Percentiles rank a stretch among this genome's conserved stretches.
phyloP scores from a whole-genome alignment of 37 sponge, comb jelly and placozoan genomes.

The Aplysina aerophoba region DNA sequence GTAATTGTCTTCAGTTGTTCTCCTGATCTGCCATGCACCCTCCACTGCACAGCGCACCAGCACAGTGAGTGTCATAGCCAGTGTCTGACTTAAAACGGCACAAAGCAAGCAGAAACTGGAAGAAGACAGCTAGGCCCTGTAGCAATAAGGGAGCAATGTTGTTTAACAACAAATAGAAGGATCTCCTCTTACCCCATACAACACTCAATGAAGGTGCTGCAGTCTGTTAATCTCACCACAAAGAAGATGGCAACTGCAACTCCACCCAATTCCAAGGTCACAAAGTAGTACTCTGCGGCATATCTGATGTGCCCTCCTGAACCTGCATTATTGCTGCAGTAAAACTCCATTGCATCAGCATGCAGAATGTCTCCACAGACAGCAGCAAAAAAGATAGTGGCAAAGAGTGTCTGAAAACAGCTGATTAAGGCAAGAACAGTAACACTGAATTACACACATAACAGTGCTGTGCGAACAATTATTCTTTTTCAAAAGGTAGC shows the following conservation, averaged over 20 bases:
- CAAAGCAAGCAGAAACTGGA: constrained; percentile 29
- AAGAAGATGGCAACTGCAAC: neutral
- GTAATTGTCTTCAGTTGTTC: too few species aligned
- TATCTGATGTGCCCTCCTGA: constrained; percentile 14
- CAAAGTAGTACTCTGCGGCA: constrained; percentile 23
- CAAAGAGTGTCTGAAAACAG: constrained; percentile 6
- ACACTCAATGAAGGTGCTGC: neutral
- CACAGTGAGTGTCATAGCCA: constrained; percentile 24
- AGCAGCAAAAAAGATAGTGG: neutral
- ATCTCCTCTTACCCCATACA: neutral
- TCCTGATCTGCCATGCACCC: too few species aligned
- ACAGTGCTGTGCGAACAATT: too few species aligned
- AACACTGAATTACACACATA: too few species aligned
- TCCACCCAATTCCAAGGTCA: constrained; percentile 7
- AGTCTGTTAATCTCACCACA: constrained; percentile 8
- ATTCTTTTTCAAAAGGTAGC: too few species aligned
- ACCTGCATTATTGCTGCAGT: neutral
- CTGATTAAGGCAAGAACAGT: too few species aligned
- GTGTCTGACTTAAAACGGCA: constrained; percentile 21
- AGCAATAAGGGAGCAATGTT: neutral
- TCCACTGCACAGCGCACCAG: too few species aligned
- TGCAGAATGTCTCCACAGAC: neutral
- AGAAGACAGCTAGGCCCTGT: constrained; percentile 17
- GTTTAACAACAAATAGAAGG: too few species aligned
- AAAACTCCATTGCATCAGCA: neutral